Percentiles rank a stretch among this genome's conserved stretches.
Evolutionary conservation across 2,797 vertebrate genomes (phyloP).

Genomic region (Picus viridis): DNA sequence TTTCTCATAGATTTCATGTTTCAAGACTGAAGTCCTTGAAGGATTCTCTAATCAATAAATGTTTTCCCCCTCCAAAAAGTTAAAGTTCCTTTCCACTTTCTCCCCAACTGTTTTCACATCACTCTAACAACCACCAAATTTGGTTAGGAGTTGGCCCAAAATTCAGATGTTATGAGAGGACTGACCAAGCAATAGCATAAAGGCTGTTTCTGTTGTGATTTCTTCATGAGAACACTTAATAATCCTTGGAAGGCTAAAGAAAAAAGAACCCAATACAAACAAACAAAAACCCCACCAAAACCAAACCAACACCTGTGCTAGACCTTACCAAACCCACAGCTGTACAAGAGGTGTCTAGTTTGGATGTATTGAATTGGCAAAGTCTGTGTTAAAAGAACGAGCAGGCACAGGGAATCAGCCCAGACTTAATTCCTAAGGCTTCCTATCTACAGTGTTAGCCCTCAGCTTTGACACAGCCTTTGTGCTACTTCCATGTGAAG

Average conservation of each 20-base stretch:
- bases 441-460: not conserved
- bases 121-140: constrained; percentile 9
- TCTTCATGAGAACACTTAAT: not conserved
- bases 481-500: not conserved
- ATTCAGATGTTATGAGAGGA: not conserved
- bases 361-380: not conserved
- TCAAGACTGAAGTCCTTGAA: not conserved
- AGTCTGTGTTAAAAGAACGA: not conserved
- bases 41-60: not conserved
- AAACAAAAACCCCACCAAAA: no score
- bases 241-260: not conserved
- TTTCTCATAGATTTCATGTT: not conserved
- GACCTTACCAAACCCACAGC: not conserved
- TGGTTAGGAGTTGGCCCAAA: not conserved
- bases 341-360: not conserved
- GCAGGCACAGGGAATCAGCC: not conserved
- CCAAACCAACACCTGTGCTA: not conserved
- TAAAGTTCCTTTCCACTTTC: not conserved
- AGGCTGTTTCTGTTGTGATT: not conserved
- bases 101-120: not conserved
- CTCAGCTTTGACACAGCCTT: not conserved
- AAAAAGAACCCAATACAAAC: no score
- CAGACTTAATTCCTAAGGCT: not conserved
- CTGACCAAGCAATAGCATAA: not conserved
- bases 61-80: not conserved